phyloP scores from a whole-genome alignment of 2,797 vertebrate species.

The Psittacula echo region DNA sequence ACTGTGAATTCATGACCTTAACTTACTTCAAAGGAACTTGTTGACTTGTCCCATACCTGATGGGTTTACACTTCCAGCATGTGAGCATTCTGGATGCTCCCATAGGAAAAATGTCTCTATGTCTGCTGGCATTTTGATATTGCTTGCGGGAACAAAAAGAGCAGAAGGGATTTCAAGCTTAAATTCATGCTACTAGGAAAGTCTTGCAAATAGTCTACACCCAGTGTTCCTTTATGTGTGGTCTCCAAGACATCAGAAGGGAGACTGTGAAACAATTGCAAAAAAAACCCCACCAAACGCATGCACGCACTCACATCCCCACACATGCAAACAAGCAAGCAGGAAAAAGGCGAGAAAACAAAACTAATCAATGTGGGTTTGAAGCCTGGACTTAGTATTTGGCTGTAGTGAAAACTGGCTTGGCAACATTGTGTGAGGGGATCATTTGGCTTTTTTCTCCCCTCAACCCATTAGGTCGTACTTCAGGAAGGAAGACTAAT shows the following conservation, averaged over 20 bases:
- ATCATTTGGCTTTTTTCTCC: not conserved
- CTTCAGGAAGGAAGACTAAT: not conserved
- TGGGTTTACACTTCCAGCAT: not conserved
- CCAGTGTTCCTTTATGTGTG: slow-evolving; percentile 31
- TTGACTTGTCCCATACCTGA: not conserved
- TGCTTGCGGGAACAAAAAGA: slow-evolving; percentile 14
- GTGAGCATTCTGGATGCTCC: not conserved
- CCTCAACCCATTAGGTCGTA: not conserved
- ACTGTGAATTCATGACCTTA: not conserved
- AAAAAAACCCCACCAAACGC: not conserved
- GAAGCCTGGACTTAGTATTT: not conserved
- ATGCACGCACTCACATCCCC: not conserved
- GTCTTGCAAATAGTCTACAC: not conserved
- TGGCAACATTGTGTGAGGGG: not conserved
- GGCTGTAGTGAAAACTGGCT: not conserved
- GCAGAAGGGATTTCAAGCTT: not conserved
- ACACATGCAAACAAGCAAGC: not conserved
- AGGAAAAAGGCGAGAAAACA: not conserved
- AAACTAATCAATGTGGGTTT: not conserved
- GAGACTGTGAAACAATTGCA: not conserved
- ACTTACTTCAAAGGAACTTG: not conserved
- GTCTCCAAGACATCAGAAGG: slow-evolving; percentile 44
- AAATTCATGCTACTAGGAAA: not conserved
- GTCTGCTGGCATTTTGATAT: not conserved
- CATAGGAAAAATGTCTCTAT: not conserved